Evolutionary conservation across 2,888 invertebrate species (phyloP).

Genomic region (Pammene aurita): DNA sequence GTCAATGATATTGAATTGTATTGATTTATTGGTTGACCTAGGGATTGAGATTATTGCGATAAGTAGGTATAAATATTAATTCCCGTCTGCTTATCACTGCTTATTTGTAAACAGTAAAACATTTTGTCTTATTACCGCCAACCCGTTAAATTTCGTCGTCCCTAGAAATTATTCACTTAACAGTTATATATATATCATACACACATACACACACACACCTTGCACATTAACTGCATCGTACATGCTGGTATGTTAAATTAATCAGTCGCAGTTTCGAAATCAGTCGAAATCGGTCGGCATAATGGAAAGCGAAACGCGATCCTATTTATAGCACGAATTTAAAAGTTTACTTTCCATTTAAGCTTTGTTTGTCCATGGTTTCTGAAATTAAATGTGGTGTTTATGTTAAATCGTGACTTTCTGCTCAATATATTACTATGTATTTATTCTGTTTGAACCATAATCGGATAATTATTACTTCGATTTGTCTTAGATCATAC

Average conservation of each 20-base stretch:
- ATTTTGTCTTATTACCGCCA: too few species aligned
- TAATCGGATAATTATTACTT: not conserved
- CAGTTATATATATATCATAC: too few species aligned
- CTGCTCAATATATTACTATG: constrained; percentile 8
- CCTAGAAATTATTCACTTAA: too few species aligned
- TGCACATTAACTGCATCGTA: not conserved
- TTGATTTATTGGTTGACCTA: too few species aligned
- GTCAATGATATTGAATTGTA: too few species aligned
- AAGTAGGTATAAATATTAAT: too few species aligned
- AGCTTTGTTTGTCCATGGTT: constrained; percentile 5
- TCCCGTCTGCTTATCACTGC: too few species aligned
- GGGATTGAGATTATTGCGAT: too few species aligned
- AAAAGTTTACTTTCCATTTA: constrained; percentile 31
- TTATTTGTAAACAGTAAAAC: too few species aligned
- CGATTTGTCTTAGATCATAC: not conserved
- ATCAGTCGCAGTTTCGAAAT: not conserved
- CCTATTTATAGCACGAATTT: constrained; percentile 12
- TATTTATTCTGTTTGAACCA: constrained; percentile 1
- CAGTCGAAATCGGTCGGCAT: not conserved
- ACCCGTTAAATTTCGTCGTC: too few species aligned
- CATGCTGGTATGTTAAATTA: too few species aligned
- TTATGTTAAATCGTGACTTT: constrained; percentile 30
- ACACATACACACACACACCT: not conserved
- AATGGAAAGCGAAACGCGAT: constrained; percentile 28
- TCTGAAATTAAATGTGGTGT: constrained; percentile 27